Evolutionary conservation across 64 coral and sea anemone species (phyloP).

Genomic region (Montipora efflorescens): DNA sequence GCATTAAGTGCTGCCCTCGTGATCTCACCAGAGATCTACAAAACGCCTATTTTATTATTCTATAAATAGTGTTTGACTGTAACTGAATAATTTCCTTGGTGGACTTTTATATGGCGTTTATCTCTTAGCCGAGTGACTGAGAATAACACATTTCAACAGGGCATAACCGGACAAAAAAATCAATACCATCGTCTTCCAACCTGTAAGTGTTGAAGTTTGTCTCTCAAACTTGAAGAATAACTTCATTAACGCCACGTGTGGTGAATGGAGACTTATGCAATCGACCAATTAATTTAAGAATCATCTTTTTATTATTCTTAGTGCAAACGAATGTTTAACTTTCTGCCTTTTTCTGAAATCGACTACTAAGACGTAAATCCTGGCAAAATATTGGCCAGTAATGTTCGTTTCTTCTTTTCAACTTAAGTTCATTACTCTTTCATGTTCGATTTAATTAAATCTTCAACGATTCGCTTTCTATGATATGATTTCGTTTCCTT

Average conservation of each 20-base stretch:
- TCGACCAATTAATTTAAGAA: no score
- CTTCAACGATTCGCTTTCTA: no score
- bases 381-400: no score
- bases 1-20: background rate
- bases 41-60: background rate
- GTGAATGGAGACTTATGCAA: background rate
- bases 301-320: no score
- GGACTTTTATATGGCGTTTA: background rate
- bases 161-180: background rate
- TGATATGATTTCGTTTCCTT: no score
- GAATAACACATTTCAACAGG: background rate
- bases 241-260: background rate
- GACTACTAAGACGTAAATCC: no score
- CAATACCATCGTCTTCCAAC: background rate
- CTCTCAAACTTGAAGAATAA: no score
- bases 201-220: background rate
- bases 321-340: no score
- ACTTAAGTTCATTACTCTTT: no score
- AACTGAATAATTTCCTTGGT: background rate
- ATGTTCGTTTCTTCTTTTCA: no score
- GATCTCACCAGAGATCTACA: background rate
- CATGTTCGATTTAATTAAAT: no score
- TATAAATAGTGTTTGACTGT: conserved; percentile 30
- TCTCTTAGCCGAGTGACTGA: background rate
- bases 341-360: no score